These are phyloP conservation scores for Drosophila fuyamai DNA, from an alignment of 1,140 invertebrate species.

Conservation along the genomic window DNA sequence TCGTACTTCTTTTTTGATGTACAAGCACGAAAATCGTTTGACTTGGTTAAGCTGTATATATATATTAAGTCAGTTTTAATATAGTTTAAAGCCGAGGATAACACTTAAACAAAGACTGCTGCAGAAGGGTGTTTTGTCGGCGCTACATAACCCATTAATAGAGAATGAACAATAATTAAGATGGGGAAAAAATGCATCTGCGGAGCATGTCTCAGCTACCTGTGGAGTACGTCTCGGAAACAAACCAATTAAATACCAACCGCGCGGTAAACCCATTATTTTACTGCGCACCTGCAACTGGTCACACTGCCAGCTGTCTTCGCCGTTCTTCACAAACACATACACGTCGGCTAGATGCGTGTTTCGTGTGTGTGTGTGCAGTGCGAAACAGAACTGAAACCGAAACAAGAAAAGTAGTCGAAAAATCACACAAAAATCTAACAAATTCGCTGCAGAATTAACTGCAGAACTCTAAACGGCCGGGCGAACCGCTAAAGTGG, in stretches of 20 bases:
- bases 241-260: background rate
- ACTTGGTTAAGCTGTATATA: no score
- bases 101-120: no score
- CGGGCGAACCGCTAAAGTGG: conserved; percentile 61
- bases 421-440: conserved; percentile 46
- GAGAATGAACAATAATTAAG: no score
- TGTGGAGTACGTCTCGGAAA: no score
- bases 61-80: no score
- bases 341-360: conserved; percentile 7
- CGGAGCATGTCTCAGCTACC: no score
- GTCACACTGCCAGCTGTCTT: conserved; percentile 28
- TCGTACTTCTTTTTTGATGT: no score
- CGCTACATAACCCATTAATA: no score
- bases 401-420: conserved; percentile 38
- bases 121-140: no score
- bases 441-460: conserved; percentile 40
- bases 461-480: background rate
- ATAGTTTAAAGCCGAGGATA: no score
- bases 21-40: no score
- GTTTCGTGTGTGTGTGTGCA: conserved; percentile 18
- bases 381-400: conserved; percentile 35
- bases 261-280: background rate
- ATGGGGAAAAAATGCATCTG: no score
- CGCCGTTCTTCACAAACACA: conserved; percentile 12
- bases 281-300: background rate